Evolutionary conservation across 2,888 invertebrate genomes (phyloP), one percentile per base, ranked within the genome.

Genomic region (Acrobasis suavella): DNA sequence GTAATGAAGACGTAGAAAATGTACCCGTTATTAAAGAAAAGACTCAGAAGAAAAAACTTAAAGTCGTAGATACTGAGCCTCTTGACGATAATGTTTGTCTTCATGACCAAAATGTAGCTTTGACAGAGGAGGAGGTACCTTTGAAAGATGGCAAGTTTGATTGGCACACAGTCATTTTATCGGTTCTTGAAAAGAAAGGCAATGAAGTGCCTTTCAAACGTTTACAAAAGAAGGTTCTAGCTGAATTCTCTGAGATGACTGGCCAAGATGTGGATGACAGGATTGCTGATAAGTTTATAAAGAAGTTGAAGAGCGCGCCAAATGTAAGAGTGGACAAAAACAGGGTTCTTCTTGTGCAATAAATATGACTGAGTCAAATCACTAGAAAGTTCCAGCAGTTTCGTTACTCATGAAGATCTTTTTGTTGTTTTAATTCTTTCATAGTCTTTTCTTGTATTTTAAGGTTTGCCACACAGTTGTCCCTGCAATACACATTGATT

Each of bases 181-280:
- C 92, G 2, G 86, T 94, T 56, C 79, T 95, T 62, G 76, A 91
- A 65, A 88, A 91, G 58, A 91, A 91, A 73, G 94, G 93, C 7
- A 94, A 95, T 69, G 95, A 95, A 74, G 89, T 97, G 52, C 93
- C 95, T 0, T 80, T 96, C 63, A 96, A 96, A 75, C 96, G 96
- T 73, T 85, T 97, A 16, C 94, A 95, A 72, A 96, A 96, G 79
- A 97, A 96, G 86, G 95, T 97, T 9, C 77, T 96, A 1, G 93
- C 93, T 56, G 95, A 94, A 71, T 96, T 95, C 67, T 79, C 89
- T 46, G 90, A 91, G 72, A 85, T 87, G 37, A 93, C 93, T 17
- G 87, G 92, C 1, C 75, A 83, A 54, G 93, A 93, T 60, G 85
- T 93, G 7, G 88, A 93, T 65, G 95, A 94, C 68, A 95, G 96